Evolutionary conservation across 2,113 vertebrate genomes (phyloP), one percentile per base, ranked within the genome.

Genomic region (Oceanites oceanicus): DNA sequence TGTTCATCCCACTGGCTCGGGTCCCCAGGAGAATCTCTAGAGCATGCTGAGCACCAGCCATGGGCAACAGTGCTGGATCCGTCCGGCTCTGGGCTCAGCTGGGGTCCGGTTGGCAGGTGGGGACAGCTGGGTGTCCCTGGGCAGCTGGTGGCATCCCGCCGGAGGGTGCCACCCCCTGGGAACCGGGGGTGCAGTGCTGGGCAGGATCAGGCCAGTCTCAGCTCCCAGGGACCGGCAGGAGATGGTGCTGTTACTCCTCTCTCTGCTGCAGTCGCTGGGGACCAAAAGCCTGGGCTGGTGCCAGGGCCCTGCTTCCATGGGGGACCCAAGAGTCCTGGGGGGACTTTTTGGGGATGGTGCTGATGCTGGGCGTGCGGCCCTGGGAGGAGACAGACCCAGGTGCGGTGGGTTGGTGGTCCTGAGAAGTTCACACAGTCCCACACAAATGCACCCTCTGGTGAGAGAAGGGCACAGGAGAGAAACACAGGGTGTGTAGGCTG

Each of bases 161-260:
- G 0, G 0, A n/a, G 10, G 18, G 23, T 68, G n/a, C n/a, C n/a
- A n/a, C n/a, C n/a, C n/a, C 49, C 23, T 40, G 27, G 45, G 27
- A 95, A 36, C 30, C 12, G 7, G 32, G 2, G 1, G 1, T n/a
- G 32, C 7, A 2, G 17, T 8, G 1, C 17, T 49, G 62, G 45
- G n/a, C 45, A 32, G 63, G 27, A 62, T 70, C 59, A 62, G 38
- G 34, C 25, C 11, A 13, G 1, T 44, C 44, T 83, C 30, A 12
- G 58, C 75, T 96, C 40, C 73, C 4, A 0, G 27, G 11, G 17
- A 42, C 26, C 2, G 5, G 90, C 50, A 13, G 81, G 95, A 93
- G 90, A 74, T 94, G 95, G 93, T 96, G 92, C 94, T 90, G n/a
- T 91, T 97, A 81, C 70, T 95, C 87, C 34, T 83, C 49, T 67